phyloP scores from a whole-genome alignment of 2,888 invertebrate species.

The Lycophotia porphyrea region DNA sequence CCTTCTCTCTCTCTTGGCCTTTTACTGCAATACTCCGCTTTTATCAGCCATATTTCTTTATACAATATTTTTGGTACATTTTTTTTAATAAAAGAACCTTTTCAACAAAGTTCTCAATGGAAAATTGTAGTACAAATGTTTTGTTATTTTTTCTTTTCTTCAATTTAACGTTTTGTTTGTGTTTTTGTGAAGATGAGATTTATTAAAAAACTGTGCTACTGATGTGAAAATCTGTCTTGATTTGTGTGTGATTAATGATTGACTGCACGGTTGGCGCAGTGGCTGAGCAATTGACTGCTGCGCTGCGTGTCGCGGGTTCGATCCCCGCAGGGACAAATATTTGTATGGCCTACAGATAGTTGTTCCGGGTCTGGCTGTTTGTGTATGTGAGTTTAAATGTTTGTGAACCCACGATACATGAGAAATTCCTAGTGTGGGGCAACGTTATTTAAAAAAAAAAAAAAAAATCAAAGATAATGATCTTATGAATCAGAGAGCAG shows the following conservation, averaged over 20 bases:
- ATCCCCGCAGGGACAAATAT: no score
- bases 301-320: no score
- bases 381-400: no score
- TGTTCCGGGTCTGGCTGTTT: no score
- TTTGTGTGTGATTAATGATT: neutral
- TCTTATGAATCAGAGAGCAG: no score
- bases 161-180: constrained; percentile 14
- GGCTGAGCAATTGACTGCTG: no score
- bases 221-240: neutral
- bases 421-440: no score
- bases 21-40: constrained; percentile 30
- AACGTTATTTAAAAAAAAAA: no score
- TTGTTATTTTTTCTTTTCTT: constrained; percentile 31
- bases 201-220: constrained; percentile 10
- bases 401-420: no score
- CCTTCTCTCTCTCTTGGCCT: constrained; percentile 9
- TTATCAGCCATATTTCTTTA: constrained; percentile 53
- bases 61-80: constrained; percentile 33
- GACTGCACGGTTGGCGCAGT: no score
- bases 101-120: constrained; percentile 35
- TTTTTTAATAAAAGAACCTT: constrained; percentile 40
- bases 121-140: constrained; percentile 41
- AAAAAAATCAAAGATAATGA: no score
- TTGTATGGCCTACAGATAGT: no score
- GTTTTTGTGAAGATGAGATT: constrained; percentile 18